Conservation (phyloP, 2,797 vertebrate species). For the Liparis tanakae region DNA sequence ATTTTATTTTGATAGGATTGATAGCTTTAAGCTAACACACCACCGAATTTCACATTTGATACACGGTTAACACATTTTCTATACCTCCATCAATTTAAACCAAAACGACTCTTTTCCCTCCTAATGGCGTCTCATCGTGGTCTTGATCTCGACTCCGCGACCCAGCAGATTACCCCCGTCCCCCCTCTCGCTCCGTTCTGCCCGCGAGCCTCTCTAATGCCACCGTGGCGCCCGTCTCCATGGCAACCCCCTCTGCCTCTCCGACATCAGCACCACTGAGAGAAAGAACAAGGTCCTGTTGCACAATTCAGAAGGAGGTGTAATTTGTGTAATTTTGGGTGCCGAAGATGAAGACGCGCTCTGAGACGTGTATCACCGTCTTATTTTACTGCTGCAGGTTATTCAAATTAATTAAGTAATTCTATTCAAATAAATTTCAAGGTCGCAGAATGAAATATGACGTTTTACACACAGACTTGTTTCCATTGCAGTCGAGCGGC, state of each 20-base stretch:
- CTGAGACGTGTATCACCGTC: too few relatives aligned
- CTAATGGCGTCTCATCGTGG: background rate
- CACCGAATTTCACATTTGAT: too few relatives aligned
- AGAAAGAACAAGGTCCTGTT: slow-evolving; percentile 64
- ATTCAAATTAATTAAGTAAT: background rate
- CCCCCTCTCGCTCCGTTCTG: slow-evolving; percentile 50
- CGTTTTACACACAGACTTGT: background rate
- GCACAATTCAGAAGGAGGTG: slow-evolving; percentile 66
- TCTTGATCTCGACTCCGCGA: slow-evolving; percentile 42
- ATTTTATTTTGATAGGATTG: background rate
- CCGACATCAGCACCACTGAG: slow-evolving; percentile 73
- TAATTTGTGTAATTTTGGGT: slow-evolving; percentile 63
- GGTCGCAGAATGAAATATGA: background rate
- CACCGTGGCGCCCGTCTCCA: slow-evolving; percentile 78
- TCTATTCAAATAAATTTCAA: background rate
- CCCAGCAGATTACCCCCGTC: slow-evolving; percentile 20
- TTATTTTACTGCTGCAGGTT: background rate
- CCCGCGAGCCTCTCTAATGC: slow-evolving; percentile 72
- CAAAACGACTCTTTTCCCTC: background rate
- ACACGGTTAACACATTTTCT: background rate
- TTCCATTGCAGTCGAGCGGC: slow-evolving; percentile 1
- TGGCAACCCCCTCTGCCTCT: slow-evolving; percentile 80
- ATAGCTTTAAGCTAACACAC: too few relatives aligned
- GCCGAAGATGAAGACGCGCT: too few relatives aligned
- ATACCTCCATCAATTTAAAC: slow-evolving; percentile 5